Conservation (phyloP, 2,888 invertebrate species). For the Archips xylosteana region DNA sequence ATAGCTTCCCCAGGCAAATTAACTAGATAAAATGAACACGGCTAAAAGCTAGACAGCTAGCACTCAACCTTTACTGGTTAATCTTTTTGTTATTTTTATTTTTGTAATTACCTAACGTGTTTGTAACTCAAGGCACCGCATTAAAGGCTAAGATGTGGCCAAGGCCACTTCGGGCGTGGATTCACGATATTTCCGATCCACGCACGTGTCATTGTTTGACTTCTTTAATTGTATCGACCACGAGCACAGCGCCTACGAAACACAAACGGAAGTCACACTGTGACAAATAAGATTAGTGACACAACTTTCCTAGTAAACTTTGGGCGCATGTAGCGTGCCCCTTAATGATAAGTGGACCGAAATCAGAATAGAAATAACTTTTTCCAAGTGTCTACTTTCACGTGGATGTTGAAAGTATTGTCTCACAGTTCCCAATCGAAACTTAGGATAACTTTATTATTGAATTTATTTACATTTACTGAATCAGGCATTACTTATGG, state of each 20-base stretch:
- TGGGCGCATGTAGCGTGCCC: not conserved
- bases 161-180: not conserved
- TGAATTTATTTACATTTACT: too few species aligned
- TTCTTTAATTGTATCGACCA: conserved; percentile 21
- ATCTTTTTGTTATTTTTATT: too few species aligned
- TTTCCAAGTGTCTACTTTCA: not conserved
- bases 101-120: too few species aligned
- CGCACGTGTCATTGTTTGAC: conserved; percentile 16
- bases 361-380: not conserved
- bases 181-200: not conserved
- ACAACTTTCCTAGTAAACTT: conserved; percentile 14
- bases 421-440: not conserved
- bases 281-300: conserved; percentile 15
- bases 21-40: too few species aligned
- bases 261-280: conserved; percentile 6
- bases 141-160: not conserved
- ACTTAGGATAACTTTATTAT: too few species aligned
- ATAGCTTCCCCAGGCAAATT: too few species aligned
- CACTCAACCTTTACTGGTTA: too few species aligned
- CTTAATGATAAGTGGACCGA: not conserved
- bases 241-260: not conserved
- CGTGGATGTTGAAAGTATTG: not conserved
- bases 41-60: too few species aligned
- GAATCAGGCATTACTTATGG: too few species aligned
- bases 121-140: not conserved